These are phyloP conservation scores for Phaethon lepturus DNA, from an alignment of 2,113 vertebrate species.

Conservation along the genomic window DNA sequence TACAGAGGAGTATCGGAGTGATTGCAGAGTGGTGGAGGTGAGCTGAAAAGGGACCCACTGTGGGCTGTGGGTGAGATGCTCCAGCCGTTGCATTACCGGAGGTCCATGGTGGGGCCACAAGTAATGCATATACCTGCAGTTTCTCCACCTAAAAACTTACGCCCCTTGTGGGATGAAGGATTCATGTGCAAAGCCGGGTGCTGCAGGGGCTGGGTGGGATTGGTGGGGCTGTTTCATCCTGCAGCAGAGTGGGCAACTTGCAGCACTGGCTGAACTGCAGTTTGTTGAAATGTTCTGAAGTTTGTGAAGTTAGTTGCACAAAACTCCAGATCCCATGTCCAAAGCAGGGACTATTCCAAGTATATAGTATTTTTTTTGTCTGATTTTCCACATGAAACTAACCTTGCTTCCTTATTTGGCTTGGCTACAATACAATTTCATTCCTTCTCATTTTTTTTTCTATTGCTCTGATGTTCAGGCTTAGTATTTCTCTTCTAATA, in stretches of 20 bases:
- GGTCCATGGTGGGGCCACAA: not conserved
- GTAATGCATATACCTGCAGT: not conserved
- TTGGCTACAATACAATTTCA: not conserved
- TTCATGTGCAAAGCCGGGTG: not conserved
- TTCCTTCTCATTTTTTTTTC: not conserved
- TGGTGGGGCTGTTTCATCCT: not conserved
- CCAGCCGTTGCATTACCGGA: not conserved
- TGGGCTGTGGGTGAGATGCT: not conserved
- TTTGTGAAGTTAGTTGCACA: not conserved
- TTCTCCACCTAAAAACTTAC: fast-evolving
- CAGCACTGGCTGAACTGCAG: not conserved
- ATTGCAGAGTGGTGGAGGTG: not conserved
- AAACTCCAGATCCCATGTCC: not conserved
- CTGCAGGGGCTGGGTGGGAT: not conserved
- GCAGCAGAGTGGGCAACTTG: not conserved
- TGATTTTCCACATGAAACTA: not conserved
- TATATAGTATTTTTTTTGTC: not conserved
- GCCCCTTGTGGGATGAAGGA: not conserved
- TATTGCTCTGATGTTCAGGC: not conserved
- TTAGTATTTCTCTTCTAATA: constrained; percentile 20
- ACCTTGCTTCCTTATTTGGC: not conserved
- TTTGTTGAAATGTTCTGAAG: not conserved
- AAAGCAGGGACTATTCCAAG: not conserved
- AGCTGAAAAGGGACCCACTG: not conserved
- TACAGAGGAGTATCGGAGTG: not conserved